Percentiles rank a stretch among this genome's conserved stretches.
Conservation (phyloP, 2,113 vertebrate genomes). For the Oncorhynchus clarkii region DNA sequence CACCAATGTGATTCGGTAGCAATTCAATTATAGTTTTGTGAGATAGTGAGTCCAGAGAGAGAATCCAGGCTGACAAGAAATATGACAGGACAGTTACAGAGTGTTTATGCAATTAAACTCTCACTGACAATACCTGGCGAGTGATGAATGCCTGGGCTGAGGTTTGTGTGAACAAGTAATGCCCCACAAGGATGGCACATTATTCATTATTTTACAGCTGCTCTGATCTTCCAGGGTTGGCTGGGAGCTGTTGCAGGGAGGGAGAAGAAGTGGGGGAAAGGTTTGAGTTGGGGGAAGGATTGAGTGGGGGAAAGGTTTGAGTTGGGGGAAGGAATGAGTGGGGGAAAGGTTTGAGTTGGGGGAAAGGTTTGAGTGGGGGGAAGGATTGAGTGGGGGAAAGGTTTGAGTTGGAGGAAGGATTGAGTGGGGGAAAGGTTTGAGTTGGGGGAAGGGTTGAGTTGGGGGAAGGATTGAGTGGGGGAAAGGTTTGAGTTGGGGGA, state of each 20-base stretch:
- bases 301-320: no score
- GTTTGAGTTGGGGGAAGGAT: no score
- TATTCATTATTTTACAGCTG: conserved; percentile 91
- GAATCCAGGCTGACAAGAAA: conserved; percentile 93
- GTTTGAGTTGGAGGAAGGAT: no score
- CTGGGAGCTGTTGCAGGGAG: conserved; percentile 73
- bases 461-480: no score
- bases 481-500: no score
- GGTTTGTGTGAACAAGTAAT: conserved; percentile 80
- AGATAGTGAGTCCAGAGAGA: conserved; percentile 93
- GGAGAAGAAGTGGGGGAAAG: conserved; percentile 5
- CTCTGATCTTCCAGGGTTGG: conserved; percentile 83
- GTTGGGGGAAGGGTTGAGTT: no score
- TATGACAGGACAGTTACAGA: conserved; percentile 98
- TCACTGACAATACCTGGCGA: conserved; percentile 91
- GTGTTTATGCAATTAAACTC: conserved; percentile 99
- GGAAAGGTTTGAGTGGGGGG: neutral
- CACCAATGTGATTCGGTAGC: conserved; percentile 88
- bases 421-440: no score
- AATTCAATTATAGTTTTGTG: conserved; percentile 98
- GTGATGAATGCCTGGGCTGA: conserved; percentile 88
- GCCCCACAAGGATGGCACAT: conserved; percentile 87
- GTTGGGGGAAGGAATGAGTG: neutral
- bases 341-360: neutral
- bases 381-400: no score